Evolutionary conservation across 2,113 vertebrate genomes (phyloP).

Genomic region (Pseudolaguvia tuberculata): DNA sequence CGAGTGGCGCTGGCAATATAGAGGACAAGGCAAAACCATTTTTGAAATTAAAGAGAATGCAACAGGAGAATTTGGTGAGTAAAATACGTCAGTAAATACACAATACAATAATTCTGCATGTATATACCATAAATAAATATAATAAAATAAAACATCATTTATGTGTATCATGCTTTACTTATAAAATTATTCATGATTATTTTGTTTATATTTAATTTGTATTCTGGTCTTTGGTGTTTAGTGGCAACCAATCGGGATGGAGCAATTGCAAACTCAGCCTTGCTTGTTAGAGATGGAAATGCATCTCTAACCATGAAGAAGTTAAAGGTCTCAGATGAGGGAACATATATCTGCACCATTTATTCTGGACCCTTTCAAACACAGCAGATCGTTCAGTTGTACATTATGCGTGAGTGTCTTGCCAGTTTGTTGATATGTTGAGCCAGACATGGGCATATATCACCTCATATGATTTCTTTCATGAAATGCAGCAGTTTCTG

Average conservation of each 20-base stretch:
- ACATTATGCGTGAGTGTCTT: conserved; percentile 66
- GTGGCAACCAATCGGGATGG: conserved; percentile 54
- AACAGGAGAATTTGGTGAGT: conserved; percentile 50
- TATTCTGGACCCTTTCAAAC: conserved; percentile 57
- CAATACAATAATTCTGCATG: neutral
- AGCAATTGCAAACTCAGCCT: conserved; percentile 50
- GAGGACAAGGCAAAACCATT: conserved; percentile 68
- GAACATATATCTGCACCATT: conserved; percentile 74
- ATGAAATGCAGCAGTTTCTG: neutral
- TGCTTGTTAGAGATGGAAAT: conserved; percentile 58
- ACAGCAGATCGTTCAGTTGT: conserved; percentile 73
- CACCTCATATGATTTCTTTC: neutral
- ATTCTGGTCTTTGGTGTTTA: conserved; percentile 32
- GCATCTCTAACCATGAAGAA: conserved; percentile 65
- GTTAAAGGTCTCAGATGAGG: conserved; percentile 68
- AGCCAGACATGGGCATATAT: neutral
- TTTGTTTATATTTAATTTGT: neutral
- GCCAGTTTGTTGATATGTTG: neutral
- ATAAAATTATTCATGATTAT: neutral
- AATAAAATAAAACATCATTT: no score
- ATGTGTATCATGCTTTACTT: neutral
- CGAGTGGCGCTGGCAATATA: conserved; percentile 78
- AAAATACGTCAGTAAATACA: no score
- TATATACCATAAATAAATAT: neutral
- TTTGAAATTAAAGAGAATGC: conserved; percentile 59